phyloP scores from a whole-genome alignment of 2,113 vertebrate genomes.

The Euleptes europaea region DNA sequence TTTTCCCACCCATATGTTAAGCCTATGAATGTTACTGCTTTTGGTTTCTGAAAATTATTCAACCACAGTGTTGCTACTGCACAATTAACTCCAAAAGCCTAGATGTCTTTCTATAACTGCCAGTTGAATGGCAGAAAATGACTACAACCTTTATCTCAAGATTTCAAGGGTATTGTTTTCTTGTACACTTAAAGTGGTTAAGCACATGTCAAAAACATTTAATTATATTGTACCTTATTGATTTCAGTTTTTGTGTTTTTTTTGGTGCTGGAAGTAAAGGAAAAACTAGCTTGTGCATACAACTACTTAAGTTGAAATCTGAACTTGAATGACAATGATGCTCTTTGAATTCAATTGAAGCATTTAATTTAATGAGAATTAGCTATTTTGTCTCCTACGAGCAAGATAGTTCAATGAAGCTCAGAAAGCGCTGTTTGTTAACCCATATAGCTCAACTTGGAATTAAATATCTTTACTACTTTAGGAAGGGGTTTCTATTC shows the following conservation, averaged over 20 bases:
- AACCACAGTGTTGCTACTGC: accelerated
- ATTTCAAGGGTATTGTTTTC: constrained; percentile 26
- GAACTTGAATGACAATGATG: not conserved
- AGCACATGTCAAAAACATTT: constrained; percentile 1
- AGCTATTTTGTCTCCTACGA: constrained; percentile 1
- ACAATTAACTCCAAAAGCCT: not conserved
- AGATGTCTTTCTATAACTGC: accelerated
- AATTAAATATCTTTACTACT: not conserved
- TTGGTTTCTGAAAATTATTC: not conserved
- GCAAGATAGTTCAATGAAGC: constrained; percentile 3
- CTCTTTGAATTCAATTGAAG: constrained; percentile 28
- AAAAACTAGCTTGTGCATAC: not conserved
- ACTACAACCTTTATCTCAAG: not conserved
- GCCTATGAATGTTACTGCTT: not conserved
- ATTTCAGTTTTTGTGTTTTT: not conserved
- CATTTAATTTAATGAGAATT: not conserved
- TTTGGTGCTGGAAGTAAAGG: not conserved
- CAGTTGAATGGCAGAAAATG: not conserved
- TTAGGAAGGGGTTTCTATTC: not conserved
- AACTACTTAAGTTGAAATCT: not conserved
- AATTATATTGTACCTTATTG: constrained; percentile 6
- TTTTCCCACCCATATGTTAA: not conserved
- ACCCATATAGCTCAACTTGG: not conserved
- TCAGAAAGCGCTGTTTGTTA: not conserved
- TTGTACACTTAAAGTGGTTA: not conserved